These are phyloP conservation scores for Ischnus inquisitorius DNA, from an alignment of 2,888 invertebrate genomes.

Conservation along the genomic window DNA sequence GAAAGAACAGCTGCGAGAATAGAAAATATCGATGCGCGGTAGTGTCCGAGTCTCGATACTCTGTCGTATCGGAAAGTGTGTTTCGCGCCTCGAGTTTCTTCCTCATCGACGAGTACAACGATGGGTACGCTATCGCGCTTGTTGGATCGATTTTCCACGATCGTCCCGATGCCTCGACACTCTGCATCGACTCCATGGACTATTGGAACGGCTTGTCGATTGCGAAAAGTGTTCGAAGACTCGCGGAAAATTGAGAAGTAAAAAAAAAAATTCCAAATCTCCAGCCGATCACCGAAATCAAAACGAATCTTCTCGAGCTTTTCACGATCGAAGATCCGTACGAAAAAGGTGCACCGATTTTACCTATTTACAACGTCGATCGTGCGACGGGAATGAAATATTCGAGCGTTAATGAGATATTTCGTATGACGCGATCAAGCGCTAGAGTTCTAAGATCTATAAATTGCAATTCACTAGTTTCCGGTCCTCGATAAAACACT, in stretches of 20 bases:
- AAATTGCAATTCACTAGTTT: conserved; percentile 4
- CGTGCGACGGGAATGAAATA: neutral
- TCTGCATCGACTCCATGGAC: conserved; percentile 55
- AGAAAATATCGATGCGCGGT: neutral
- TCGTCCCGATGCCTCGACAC: conserved; percentile 25
- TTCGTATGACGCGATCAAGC: neutral
- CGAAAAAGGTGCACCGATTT: neutral
- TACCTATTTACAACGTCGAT: conserved; percentile 25
- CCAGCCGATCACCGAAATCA: neutral
- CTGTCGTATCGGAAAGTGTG: neutral
- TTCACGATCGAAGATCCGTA: neutral
- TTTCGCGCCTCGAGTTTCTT: conserved; percentile 17
- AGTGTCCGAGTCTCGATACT: conserved; percentile 1
- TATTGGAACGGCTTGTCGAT: conserved; percentile 5
- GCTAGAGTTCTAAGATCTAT: neutral
- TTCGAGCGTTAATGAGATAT: neutral
- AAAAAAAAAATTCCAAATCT: neutral
- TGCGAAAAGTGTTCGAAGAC: neutral
- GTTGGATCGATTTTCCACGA: conserved; percentile 30
- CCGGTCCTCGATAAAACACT: conserved; percentile 6
- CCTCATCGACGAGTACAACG: conserved; percentile 61
- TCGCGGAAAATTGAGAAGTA: neutral
- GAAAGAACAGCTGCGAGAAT: neutral
- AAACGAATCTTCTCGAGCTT: neutral
- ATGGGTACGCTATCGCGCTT: conserved; percentile 40